Conservation (phyloP, 2,113 vertebrate species). For the Cisticola juncidis region DNA sequence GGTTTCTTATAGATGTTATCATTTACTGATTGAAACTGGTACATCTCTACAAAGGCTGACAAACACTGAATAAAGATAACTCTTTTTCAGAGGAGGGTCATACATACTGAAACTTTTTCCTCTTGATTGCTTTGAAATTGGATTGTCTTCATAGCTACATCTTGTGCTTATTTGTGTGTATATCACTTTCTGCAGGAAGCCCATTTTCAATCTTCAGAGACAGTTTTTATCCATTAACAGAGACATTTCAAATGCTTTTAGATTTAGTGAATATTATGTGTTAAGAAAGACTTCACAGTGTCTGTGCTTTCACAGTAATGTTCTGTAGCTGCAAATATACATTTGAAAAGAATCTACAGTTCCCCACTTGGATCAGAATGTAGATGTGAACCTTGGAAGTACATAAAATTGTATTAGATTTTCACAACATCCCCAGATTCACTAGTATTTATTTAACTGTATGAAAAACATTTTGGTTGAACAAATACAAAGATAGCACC, state of each 20-base stretch:
- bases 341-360: background rate
- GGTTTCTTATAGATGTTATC: background rate
- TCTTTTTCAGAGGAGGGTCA: background rate
- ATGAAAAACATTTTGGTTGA: background rate
- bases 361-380: background rate
- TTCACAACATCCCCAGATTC: background rate
- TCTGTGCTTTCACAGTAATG: background rate
- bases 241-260: conserved; percentile 15
- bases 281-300: background rate
- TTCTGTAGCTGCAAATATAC: background rate
- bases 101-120: background rate
- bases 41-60: background rate
- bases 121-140: background rate
- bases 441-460: background rate
- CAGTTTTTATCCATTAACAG: background rate
- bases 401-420: background rate
- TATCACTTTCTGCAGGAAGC: background rate
- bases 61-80: background rate
- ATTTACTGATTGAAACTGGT: background rate
- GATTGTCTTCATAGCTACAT: background rate
- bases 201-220: background rate
- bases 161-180: background rate
- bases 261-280: background rate
- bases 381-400: background rate
- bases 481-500: background rate